A percentile compares a stretch with the other conserved stretches of the same genome.
Evolutionary conservation across 2,888 invertebrate genomes (phyloP).

Genomic region (Xestia c-nigrum): DNA sequence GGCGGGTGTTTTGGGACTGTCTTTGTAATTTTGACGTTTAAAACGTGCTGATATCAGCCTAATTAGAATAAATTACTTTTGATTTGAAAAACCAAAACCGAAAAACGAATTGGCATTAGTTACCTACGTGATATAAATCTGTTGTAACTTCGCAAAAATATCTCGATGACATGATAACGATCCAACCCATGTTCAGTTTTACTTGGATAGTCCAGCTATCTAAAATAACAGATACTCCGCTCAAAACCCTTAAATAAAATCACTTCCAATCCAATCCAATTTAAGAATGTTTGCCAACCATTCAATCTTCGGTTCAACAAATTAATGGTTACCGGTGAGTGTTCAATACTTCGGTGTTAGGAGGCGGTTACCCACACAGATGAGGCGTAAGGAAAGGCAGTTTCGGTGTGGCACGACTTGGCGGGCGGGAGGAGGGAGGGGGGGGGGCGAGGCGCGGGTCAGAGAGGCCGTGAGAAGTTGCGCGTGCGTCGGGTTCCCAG

Average conservation of each 20-base stretch:
- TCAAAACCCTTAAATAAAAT: constrained; percentile 15
- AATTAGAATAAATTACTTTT: neutral
- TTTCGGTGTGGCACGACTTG: constrained; percentile 69
- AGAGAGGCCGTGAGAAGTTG: constrained; percentile 89
- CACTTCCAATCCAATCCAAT: constrained; percentile 23
- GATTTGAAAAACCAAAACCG: neutral
- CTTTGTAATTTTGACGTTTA: neutral
- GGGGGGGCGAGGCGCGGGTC: constrained; percentile 73
- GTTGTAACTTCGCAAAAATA: neutral
- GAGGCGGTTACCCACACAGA: constrained; percentile 69
- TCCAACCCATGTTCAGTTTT: neutral
- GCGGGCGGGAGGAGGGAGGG: constrained; percentile 27
- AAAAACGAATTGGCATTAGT: neutral
- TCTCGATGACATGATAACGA: neutral
- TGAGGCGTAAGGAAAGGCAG: constrained; percentile 72
- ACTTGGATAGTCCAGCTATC: neutral
- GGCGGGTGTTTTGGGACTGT: neutral
- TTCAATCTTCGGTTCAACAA: constrained; percentile 67
- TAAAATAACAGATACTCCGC: neutral
- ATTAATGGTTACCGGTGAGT: constrained; percentile 62
- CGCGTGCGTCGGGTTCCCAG: constrained; percentile 90
- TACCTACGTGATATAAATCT: neutral
- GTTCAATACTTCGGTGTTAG: constrained; percentile 61
- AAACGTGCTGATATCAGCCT: neutral
- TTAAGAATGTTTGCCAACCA: constrained; percentile 54